phyloP scores from a whole-genome alignment of 2,888 invertebrate genomes.

The Melikaiella ostensackeni region DNA sequence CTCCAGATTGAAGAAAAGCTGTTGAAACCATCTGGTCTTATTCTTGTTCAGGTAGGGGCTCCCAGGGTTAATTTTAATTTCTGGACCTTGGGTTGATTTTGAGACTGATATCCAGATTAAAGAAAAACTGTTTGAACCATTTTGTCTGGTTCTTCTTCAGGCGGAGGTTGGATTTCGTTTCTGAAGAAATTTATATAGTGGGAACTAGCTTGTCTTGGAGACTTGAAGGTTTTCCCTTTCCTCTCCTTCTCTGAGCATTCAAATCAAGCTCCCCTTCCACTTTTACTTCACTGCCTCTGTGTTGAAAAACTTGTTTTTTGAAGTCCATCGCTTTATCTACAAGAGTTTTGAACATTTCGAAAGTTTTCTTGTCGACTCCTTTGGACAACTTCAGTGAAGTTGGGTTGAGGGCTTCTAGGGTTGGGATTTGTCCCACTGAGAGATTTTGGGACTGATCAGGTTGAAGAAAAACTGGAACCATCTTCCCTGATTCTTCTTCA shows the following conservation, averaged over 20 bases:
- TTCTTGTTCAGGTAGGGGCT: slow-evolving; percentile 3
- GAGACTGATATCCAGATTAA: too few species aligned
- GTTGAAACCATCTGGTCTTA: too few species aligned
- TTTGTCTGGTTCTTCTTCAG: too few species aligned
- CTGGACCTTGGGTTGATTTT: too few species aligned
- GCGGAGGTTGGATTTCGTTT: too few species aligned
- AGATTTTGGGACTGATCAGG: not conserved
- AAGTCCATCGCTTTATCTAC: slow-evolving; percentile 52
- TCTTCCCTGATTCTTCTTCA: slow-evolving; percentile 8
- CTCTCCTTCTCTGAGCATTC: slow-evolving; percentile 15
- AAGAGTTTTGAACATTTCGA: slow-evolving; percentile 52
- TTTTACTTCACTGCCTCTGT: slow-evolving; percentile 48
- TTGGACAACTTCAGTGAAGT: not conserved
- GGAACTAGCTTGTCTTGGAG: slow-evolving; percentile 35
- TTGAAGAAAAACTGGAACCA: too few species aligned
- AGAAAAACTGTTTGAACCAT: too few species aligned
- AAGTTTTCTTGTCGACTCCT: slow-evolving; percentile 43
- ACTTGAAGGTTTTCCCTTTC: slow-evolving; percentile 36
- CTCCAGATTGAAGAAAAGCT: too few species aligned
- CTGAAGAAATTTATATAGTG: slow-evolving; percentile 39
- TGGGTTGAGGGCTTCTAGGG: not conserved
- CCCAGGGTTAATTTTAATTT: too few species aligned
- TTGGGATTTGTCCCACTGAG: not conserved
- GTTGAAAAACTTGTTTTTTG: slow-evolving; percentile 51
- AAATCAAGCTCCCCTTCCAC: not conserved